Conservation (phyloP, 2,797 vertebrate genomes). For the Chaetodon trifasciatus region DNA sequence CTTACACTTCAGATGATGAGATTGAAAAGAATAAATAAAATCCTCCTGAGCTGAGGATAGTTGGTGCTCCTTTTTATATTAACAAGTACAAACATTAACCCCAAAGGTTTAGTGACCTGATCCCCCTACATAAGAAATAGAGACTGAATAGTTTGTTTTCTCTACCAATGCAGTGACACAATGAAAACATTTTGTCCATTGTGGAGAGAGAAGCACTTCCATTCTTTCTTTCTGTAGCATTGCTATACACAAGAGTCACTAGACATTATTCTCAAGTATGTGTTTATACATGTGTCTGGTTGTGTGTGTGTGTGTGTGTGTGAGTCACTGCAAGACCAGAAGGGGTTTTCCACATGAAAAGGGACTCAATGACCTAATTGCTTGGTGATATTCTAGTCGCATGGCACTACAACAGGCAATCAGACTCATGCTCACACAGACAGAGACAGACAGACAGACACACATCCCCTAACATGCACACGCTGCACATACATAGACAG, state of each 20-base stretch:
- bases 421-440: conserved; percentile 42
- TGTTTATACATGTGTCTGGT: conserved; percentile 43
- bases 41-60: no score
- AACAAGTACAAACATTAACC: no score
- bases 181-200: conserved; percentile 1
- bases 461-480: neutral
- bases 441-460: neutral
- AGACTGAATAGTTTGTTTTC: neutral
- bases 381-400: conserved; percentile 70
- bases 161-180: neutral
- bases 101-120: no score
- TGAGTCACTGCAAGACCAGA: conserved; percentile 73
- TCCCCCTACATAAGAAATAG: neutral
- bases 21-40: no score
- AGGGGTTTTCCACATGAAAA: conserved; percentile 80
- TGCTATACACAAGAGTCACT: conserved; percentile 67
- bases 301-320: conserved; percentile 29
- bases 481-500: neutral
- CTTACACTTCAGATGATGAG: no score
- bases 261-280: conserved; percentile 71
- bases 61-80: no score
- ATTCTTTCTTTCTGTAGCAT: conserved; percentile 41
- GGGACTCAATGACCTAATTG: conserved; percentile 77
- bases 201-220: conserved; percentile 16
- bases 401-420: conserved; percentile 50